phyloP scores from a whole-genome alignment of 2,888 invertebrate genomes.

The Exocentrus adspersus region DNA sequence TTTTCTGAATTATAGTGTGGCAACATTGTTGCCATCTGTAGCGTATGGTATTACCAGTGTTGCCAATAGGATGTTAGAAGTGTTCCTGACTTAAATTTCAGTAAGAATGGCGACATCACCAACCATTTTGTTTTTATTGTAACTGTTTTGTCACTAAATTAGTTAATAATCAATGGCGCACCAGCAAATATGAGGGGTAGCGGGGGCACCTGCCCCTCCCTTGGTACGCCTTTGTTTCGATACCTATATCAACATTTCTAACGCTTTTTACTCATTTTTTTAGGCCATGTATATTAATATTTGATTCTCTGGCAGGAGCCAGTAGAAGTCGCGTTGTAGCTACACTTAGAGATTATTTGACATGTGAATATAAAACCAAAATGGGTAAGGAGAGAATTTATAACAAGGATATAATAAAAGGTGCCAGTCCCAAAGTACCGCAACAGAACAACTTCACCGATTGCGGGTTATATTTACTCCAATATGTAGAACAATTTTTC shows the following conservation, averaged over 20 bases:
- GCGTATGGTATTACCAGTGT: too few species aligned
- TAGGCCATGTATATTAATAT: slow-evolving; percentile 93
- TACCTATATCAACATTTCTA: too few species aligned
- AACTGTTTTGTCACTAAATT: too few species aligned
- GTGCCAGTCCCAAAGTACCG: slow-evolving; percentile 91
- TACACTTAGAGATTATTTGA: slow-evolving; percentile 90
- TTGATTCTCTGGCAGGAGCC: slow-evolving; percentile 90
- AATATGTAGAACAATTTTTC: slow-evolving; percentile 97
- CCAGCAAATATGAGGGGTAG: too few species aligned
- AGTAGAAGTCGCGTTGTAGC: slow-evolving; percentile 86
- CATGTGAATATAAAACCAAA: slow-evolving; percentile 85
- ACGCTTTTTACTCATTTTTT: too few species aligned
- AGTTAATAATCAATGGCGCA: too few species aligned
- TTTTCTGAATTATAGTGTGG: not conserved
- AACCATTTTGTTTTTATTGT: too few species aligned
- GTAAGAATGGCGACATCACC: too few species aligned
- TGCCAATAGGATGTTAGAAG: too few species aligned
- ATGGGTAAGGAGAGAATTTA: slow-evolving; percentile 72
- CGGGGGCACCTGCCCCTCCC: too few species aligned
- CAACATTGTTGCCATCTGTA: not conserved
- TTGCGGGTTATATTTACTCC: slow-evolving; percentile 94
- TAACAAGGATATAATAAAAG: slow-evolving; percentile 86
- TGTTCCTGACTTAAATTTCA: too few species aligned
- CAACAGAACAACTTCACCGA: slow-evolving; percentile 98
- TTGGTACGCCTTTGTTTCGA: too few species aligned